A percentile compares a stretch with the other conserved stretches of the same genome.
Conservation (phyloP, 2,113 vertebrate genomes). For the Indicator maculatus region DNA sequence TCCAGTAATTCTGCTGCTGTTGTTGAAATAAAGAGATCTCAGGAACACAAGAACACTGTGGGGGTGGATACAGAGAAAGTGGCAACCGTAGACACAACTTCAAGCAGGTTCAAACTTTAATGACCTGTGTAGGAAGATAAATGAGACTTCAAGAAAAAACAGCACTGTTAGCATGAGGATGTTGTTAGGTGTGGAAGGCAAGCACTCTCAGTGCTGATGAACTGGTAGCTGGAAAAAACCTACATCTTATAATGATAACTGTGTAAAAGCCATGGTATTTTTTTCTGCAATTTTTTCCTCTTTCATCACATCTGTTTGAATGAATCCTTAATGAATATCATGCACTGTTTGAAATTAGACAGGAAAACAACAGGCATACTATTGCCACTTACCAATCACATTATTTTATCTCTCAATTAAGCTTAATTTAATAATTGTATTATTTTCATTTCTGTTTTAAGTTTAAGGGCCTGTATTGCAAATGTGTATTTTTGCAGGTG, state of each 20-base stretch:
- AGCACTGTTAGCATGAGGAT: slow-evolving; percentile 48
- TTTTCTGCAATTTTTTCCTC: slow-evolving; percentile 8
- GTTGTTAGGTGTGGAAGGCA: slow-evolving; percentile 40
- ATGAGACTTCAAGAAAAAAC: slow-evolving; percentile 54
- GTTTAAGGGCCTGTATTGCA: not conserved
- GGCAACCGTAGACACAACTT: slow-evolving; percentile 35
- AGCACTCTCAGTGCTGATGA: not conserved
- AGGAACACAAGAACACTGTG: slow-evolving; percentile 28
- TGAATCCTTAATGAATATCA: not conserved
- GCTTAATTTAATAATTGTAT: slow-evolving; percentile 46
- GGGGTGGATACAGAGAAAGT: slow-evolving; percentile 40
- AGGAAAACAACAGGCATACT: not conserved
- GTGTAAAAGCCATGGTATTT: not conserved
- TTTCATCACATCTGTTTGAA: not conserved
- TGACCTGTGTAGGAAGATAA: slow-evolving; percentile 60
- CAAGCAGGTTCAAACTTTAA: slow-evolving; percentile 40
- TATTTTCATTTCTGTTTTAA: slow-evolving; percentile 44
- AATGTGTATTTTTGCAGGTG: slow-evolving; percentile 52
- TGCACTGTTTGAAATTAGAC: slow-evolving; percentile 15
- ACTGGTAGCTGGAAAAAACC: slow-evolving; percentile 38
- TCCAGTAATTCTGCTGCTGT: not conserved
- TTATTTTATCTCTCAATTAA: slow-evolving; percentile 42
- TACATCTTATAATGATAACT: slow-evolving; percentile 3
- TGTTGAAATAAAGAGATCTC: slow-evolving; percentile 24
- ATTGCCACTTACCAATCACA: slow-evolving; percentile 4